Conservation (phyloP, 2,797 vertebrate genomes). For the Luscinia megarhynchos region DNA sequence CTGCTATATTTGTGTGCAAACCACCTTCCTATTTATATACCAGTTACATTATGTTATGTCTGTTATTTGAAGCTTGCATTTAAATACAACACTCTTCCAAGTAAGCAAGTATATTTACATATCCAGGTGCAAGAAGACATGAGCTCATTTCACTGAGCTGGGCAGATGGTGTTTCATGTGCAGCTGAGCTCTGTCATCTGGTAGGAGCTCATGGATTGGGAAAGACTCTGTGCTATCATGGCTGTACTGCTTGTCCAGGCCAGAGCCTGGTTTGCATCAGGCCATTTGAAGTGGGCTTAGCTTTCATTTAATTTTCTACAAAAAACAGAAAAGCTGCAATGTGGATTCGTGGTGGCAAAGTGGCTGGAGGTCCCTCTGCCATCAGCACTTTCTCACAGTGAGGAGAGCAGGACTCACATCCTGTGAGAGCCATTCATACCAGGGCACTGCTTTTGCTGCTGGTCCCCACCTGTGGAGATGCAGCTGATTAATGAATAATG, state of each 20-base stretch:
- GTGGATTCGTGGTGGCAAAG: rapidly evolving
- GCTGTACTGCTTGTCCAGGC: rapidly evolving
- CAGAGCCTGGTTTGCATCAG: background rate
- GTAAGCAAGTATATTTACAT: background rate
- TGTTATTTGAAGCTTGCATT: background rate
- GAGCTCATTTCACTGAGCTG: background rate
- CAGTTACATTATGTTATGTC: background rate
- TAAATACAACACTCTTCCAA: background rate
- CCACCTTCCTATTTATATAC: conserved; percentile 43
- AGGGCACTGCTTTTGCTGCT: rapidly evolving
- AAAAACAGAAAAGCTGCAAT: background rate
- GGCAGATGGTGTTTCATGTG: background rate
- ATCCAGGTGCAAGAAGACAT: background rate
- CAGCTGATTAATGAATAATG: background rate
- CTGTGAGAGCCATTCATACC: rapidly evolving
- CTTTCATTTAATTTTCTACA: background rate
- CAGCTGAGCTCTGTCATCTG: background rate
- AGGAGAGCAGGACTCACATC: background rate
- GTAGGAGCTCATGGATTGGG: background rate
- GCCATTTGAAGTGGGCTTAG: background rate
- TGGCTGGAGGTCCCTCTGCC: background rate
- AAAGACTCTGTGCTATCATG: background rate
- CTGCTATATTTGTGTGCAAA: conserved; percentile 50
- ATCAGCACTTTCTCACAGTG: background rate
- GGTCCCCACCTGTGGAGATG: background rate